A percentile compares a stretch with the other conserved stretches of the same genome.
These are phyloP conservation scores for Gonioctena quinquepunctata DNA, from an alignment of 1,140 invertebrate species.

Conservation along the genomic window DNA sequence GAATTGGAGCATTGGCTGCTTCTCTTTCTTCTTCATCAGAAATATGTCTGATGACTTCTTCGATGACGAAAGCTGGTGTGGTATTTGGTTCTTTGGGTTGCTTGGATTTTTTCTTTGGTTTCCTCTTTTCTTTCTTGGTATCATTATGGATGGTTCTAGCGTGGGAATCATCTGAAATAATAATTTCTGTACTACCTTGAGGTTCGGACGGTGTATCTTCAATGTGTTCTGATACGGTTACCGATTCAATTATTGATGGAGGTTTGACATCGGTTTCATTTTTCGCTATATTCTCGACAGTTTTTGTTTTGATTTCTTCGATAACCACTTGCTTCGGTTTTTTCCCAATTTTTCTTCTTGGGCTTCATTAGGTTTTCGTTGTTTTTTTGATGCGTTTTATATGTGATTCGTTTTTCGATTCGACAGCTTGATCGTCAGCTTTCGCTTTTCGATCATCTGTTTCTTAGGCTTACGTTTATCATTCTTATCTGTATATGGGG, in stretches of 20 bases:
- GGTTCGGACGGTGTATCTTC: background rate
- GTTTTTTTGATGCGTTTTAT: constrained; percentile 34
- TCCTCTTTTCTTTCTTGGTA: background rate
- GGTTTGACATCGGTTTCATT: background rate
- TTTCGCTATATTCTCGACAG: background rate
- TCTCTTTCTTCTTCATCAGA: constrained; percentile 19
- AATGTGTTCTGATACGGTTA: background rate
- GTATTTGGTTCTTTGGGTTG: constrained; percentile 25
- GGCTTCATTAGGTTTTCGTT: background rate
- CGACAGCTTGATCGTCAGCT: constrained; percentile 59
- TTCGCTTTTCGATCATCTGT: constrained; percentile 61
- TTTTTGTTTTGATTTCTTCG: constrained; percentile 6
- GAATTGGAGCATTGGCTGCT: background rate
- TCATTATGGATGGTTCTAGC: background rate
- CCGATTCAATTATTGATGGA: background rate
- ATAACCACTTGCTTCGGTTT: background rate
- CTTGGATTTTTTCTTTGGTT: constrained; percentile 33
- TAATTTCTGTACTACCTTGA: background rate
- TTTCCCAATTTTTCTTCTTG: background rate
- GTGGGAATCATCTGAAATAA: background rate
- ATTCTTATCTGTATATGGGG: constrained; percentile 53
- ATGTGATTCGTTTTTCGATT: constrained; percentile 36
- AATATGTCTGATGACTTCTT: constrained; percentile 28
- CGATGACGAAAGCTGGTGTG: constrained; percentile 31
- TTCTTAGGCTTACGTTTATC: constrained; percentile 59